Evolutionary conservation across 1,140 invertebrate species (phyloP).

Genomic region (Dreissena rostriformis): DNA sequence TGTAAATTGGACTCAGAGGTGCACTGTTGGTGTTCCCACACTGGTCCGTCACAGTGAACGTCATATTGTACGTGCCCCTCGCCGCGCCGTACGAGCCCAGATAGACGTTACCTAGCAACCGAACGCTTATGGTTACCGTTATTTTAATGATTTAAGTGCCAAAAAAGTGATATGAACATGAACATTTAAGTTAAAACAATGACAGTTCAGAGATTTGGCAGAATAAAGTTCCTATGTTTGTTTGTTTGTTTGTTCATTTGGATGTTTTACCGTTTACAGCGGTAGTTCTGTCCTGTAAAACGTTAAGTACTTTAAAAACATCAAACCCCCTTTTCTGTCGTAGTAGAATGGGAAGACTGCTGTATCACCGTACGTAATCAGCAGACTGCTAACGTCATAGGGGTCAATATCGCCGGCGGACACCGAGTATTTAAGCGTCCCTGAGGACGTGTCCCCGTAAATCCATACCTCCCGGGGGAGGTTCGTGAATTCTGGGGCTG

Average conservation of each 20-base stretch:
- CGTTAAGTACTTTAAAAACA: not conserved
- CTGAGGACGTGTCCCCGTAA: not conserved
- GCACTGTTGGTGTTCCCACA: no score
- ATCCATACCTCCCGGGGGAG: constrained; percentile 6
- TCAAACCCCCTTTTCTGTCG: not conserved
- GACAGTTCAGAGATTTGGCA: not conserved
- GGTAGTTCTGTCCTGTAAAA: not conserved
- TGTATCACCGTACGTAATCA: not conserved
- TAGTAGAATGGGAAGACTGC: constrained; percentile 9
- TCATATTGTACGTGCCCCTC: no score
- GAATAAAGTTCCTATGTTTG: not conserved
- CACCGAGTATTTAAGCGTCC: constrained; percentile 2
- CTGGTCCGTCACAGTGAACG: no score
- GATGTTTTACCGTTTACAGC: not conserved
- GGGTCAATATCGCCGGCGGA: constrained; percentile 20
- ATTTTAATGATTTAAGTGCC: no score
- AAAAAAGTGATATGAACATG: no score
- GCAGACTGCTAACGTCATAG: not conserved
- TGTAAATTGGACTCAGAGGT: no score
- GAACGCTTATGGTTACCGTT: no score
- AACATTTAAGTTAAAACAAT: not conserved
- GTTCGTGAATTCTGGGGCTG: constrained; percentile 22
- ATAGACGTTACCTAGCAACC: no score
- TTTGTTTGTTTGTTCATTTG: not conserved
- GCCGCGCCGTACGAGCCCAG: no score